Base-by-base conservation (phyloP, 1,140 invertebrate species). In the Scaptodrosophila lebanonensis region DNA sequence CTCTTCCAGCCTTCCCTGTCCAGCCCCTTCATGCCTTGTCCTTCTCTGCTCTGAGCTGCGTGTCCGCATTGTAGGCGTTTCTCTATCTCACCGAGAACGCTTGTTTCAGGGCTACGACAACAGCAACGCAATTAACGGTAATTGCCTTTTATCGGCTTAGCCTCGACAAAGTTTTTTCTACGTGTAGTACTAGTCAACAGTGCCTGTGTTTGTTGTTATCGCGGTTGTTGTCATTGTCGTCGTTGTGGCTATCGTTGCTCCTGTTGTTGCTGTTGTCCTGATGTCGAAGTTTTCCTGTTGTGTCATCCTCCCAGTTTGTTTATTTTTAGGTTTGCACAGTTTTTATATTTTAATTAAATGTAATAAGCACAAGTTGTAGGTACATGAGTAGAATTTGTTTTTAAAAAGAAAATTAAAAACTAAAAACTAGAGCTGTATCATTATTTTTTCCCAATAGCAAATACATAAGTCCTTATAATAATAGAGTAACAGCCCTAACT, bases 301-400 rank as follows among this genome's bases (percentile, higher is more conserved):
- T 27, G 39, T 36, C 52, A 47, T 57, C 50, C 57, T 54, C 16
- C 40, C 42, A 45, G 43, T 27, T 45, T 53, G 57, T 59, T 72
- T 79, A 54, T 82, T 69, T 75, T 71, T 66, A 51, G 69, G 69
- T 66, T 79, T 82, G 69, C 65, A 75, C 73, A 75, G 73, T 77
- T 82, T 79, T 79, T 82, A 69, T 79, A 79, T 82, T 79, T 79
- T 79, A 82, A 79, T 79, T 79, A 82, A 75, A 79, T 79, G 82
- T 82, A 69, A 69, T 73, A 82, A 73, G 65, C 47, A 60, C 22
- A 25, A 25, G n/a, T n/a, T 8, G 22, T 25, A 25, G 22, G 22
- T 25, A 25, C n/a, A n/a, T n/a, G n/a, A n/a, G n/a, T n/a, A n/a
- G n/a, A n/a, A n/a, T n/a, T n/a, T n/a, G n/a, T n/a, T n/a, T n/a